Percentiles rank a stretch among this genome's conserved stretches.
Evolutionary conservation across 2,113 vertebrate species (phyloP).

Genomic region (Colius striatus): DNA sequence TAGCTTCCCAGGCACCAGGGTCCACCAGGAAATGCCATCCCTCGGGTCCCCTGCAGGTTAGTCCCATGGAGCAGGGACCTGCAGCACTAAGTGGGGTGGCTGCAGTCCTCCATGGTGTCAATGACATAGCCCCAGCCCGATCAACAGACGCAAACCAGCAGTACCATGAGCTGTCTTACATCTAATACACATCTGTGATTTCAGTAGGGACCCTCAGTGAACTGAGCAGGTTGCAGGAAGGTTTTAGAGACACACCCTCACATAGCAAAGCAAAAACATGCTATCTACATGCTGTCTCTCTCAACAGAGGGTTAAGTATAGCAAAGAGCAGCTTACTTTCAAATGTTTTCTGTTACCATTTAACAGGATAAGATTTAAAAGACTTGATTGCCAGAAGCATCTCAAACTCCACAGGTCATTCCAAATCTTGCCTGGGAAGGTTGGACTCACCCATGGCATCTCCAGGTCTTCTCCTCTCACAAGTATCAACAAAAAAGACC

Average conservation of each 20-base stretch:
- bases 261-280: background rate
- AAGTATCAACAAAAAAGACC: background rate
- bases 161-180: background rate
- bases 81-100: background rate
- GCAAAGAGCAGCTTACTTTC: background rate
- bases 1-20: background rate
- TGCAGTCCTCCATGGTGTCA: rapidly evolving
- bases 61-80: background rate
- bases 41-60: background rate
- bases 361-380: background rate
- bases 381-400: background rate
- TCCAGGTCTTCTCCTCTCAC: background rate
- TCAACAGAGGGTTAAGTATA: rapidly evolving
- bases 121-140: background rate
- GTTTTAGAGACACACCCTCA: background rate
- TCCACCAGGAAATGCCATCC: background rate
- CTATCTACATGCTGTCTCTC: background rate
- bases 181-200: rapidly evolving
- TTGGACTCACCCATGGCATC: background rate
- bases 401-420: background rate
- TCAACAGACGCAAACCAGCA: background rate
- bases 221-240: background rate
- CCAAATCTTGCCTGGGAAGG: background rate
- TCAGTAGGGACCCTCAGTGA: background rate
- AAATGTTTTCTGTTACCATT: background rate